Evolutionary conservation across 2,113 vertebrate species (phyloP), one percentile per base, ranked within the genome.

Genomic region (Rhabdomys dilectus): DNA sequence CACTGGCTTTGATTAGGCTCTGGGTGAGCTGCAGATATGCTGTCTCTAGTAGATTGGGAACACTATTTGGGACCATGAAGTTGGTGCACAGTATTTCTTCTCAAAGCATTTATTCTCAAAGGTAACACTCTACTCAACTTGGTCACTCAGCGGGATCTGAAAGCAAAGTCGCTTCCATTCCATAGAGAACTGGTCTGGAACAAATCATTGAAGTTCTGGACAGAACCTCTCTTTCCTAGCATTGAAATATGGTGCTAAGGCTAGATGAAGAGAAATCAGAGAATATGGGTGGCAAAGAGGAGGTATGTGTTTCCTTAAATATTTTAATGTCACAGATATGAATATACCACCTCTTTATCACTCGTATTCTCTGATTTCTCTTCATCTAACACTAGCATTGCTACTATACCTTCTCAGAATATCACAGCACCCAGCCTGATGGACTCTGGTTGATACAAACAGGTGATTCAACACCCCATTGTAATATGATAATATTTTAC

Each of bases 401-500:
- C 5, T 92, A 36, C 13, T 4, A 31, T 0, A 62, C 2, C 26
- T 29, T 51, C 89, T 91, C 73, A 84, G 8, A 73, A 12, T 21
- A 56, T 64, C 3, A 36, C 0, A 31, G 81, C 15, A 88, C 34
- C n/a, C 16, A 87, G 5, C 7, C 16, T 10, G 39, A 5, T 34
- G 12, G 66, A 3, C 16, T 73, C 42, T 58, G 72, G 39, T 3
- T 19, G 78, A 48, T 8, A 3, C 21, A 96, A 6, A 8, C 24
- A 60, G 0, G n/a, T n/a, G 21, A 70, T 5, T 19, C 17, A 29
- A 7, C 5, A 64, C 26, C 1, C 51, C 34, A 4, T 16, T 53
- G 88, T 70, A n/a, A 78, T 15, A 96, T 7, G n/a, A 80, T 91
- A 45, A 66, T 91, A 87, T 91, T 96, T 88, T 12, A 77, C 88